Conservation (phyloP, 2,797 vertebrate species). For the Pipistrellus pipistrellus region DNA sequence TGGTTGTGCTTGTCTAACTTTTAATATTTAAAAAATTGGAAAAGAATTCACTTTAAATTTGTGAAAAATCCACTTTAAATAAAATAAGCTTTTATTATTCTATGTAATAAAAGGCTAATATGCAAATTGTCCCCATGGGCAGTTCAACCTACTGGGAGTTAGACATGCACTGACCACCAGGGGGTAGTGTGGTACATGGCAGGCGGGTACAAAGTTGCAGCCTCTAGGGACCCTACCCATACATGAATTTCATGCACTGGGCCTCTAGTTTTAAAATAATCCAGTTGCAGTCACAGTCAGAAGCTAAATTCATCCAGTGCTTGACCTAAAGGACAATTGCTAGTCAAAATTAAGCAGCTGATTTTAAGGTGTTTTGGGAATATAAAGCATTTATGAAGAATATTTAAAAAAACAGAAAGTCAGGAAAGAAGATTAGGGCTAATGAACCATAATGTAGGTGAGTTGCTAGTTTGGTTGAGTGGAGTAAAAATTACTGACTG, state of each 20-base stretch:
- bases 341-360: not conserved
- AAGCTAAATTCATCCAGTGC: not conserved
- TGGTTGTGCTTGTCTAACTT: not conserved
- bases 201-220: too few species aligned
- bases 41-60: not conserved
- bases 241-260: too few species aligned
- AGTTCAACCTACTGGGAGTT: too few species aligned
- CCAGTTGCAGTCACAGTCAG: not conserved
- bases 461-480: not conserved
- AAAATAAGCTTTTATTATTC: not conserved
- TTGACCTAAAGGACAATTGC: not conserved
- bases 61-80: not conserved
- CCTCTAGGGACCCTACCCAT: too few species aligned
- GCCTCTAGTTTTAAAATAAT: not conserved
- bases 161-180: too few species aligned
- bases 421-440: not conserved
- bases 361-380: not conserved
- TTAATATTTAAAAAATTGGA: not conserved
- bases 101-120: too few species aligned
- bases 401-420: slow-evolving; percentile 34
- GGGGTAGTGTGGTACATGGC: too few species aligned
- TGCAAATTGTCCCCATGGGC: too few species aligned
- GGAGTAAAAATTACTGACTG: not conserved
- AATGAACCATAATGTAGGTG: not conserved
- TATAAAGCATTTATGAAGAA: not conserved